Evolutionary conservation across 1,140 invertebrate species (phyloP), one percentile per base, ranked within the genome.

Genomic region (Penaeus japonicus): DNA sequence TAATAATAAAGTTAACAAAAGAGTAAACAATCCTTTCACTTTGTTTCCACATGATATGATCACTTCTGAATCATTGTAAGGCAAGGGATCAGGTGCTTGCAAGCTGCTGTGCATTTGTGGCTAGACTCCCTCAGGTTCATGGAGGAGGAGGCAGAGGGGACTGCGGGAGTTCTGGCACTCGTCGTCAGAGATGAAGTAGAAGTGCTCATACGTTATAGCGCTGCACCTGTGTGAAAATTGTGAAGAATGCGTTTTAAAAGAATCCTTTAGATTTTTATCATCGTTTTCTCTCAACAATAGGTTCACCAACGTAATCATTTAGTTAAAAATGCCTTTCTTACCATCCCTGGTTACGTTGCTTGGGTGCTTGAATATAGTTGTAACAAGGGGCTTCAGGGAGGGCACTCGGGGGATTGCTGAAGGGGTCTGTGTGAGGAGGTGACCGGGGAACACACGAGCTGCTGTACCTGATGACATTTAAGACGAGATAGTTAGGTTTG

Each of bases 371-470:
- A 20, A 80, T 17, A 55, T 78, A 59, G 30, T 62, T 27, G 78
- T 59, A 80, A 53, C 85, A 86, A 17, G 55, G 85, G 27, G 85
- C 85, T 5, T 54, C 77, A n/a, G 85, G 85, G 2, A 80, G 75
- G n/a, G 59, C 30, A 15, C 18, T 30, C 20, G 85, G 54, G n/a
- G n/a, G n/a, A 12, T 22, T 55, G 22, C 55, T 79, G 77, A 77
- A 86, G 32, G 85, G 85, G 77, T 86, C 85, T 30, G 77, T 86
- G 55, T 86, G 85, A 32, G 85, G 75, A 24, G 85, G 85, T 0
- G 65, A 20, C 17, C 85, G 53, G 3, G 75, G 75, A 5, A 80
- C 85, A 27, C 85, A 86, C 12, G 57, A 54, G n/a, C 12, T n/a
- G 10, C 35, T 62, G n/a, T 86, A 80, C 39, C 85, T 86, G 85